Conservation (phyloP, 2,797 vertebrate species). For the Apogon talboti region DNA sequence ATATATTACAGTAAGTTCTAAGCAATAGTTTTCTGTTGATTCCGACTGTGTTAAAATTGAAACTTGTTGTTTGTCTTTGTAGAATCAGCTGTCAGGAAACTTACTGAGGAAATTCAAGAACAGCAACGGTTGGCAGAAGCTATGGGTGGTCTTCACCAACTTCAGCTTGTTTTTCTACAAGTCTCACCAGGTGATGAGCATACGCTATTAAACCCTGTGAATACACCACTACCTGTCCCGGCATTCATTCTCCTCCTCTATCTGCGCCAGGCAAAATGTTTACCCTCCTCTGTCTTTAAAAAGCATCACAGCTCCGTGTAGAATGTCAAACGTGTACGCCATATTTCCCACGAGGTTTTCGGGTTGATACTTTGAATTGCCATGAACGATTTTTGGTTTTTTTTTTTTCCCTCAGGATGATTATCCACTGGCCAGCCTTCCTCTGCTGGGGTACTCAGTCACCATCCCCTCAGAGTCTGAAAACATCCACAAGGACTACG, state of each 20-base stretch:
- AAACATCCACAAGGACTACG: conserved; percentile 98
- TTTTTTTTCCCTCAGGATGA: conserved; percentile 86
- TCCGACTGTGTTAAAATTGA: background rate
- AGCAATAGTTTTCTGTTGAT: background rate
- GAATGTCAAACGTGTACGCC: conserved; percentile 66
- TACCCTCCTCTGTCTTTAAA: conserved; percentile 27
- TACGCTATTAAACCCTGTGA: background rate
- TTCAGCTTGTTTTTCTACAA: conserved; percentile 99
- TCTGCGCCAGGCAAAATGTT: conserved; percentile 18
- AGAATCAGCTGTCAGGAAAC: conserved; percentile 99
- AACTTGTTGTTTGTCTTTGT: conserved; percentile 31
- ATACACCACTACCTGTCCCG: background rate
- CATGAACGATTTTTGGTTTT: background rate
- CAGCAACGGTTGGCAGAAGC: conserved; percentile 99
- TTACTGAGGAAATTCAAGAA: conserved; percentile 98
- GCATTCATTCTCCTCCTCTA: background rate
- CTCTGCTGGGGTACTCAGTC: conserved; percentile 94
- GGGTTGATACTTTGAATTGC: background rate
- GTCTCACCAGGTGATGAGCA: conserved; percentile 90
- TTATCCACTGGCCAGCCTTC: conserved; percentile 96
- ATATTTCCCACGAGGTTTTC: conserved; percentile 26
- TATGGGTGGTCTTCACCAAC: conserved; percentile 99
- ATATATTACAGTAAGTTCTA: background rate
- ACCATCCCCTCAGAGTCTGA: conserved; percentile 93
- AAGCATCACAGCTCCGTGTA: conserved; percentile 53